Conservation (phyloP, 2,113 vertebrate genomes). For the Candoia aspera region DNA sequence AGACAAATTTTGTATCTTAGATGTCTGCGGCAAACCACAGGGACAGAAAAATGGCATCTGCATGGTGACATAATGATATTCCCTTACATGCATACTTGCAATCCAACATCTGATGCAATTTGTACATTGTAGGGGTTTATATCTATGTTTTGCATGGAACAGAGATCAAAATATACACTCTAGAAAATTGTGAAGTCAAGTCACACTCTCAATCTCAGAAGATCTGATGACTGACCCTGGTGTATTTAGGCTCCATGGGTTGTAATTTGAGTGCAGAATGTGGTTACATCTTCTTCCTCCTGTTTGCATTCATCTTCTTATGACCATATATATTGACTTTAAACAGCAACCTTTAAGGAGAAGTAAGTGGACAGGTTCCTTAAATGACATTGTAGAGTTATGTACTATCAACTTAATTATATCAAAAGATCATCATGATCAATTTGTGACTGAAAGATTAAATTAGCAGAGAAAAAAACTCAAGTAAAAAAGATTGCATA, state of each 20-base stretch:
- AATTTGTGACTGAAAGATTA: background rate
- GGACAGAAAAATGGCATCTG: background rate
- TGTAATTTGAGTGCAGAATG: background rate
- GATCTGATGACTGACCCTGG: background rate
- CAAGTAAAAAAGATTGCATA: background rate
- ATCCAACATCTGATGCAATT: background rate
- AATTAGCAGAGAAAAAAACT: background rate
- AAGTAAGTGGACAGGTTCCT: background rate
- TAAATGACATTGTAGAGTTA: background rate
- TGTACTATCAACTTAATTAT: background rate
- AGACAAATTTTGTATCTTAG: background rate
- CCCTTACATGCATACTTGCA: background rate
- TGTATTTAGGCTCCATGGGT: background rate
- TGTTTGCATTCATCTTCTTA: background rate
- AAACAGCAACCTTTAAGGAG: background rate
- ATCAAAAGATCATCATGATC: background rate
- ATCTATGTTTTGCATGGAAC: background rate
- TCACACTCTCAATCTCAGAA: background rate
- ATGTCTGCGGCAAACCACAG: too few species aligned
- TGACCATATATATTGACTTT: background rate
- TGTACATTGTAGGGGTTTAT: background rate
- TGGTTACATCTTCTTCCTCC: background rate
- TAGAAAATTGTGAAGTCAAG: background rate
- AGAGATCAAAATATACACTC: background rate
- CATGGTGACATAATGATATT: background rate